A percentile compares a stretch with the other conserved stretches of the same genome.
Evolutionary conservation across 2,888 invertebrate species (phyloP).

Genomic region (Hybos culiciformis): DNA sequence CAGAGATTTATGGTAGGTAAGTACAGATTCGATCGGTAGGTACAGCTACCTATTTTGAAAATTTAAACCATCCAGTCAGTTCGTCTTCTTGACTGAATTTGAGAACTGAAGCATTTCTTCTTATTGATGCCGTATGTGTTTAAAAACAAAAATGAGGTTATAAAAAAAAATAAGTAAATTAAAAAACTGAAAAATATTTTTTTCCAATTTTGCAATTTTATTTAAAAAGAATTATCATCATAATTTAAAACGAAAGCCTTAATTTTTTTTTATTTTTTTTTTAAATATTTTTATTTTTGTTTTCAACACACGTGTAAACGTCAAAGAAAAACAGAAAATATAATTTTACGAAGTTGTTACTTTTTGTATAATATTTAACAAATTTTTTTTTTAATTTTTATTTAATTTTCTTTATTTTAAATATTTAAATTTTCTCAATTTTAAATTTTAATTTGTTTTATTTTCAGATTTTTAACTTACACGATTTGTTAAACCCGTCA

Average conservation of each 20-base stretch:
- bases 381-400: background rate
- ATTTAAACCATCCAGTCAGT: no score
- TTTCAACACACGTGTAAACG: slow-evolving; percentile 13
- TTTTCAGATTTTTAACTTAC: slow-evolving; percentile 36
- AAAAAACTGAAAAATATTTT: background rate
- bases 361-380: background rate
- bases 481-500: slow-evolving; percentile 74
- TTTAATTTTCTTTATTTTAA: slow-evolving; percentile 4
- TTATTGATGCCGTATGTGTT: slow-evolving; percentile 9
- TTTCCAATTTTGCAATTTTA: no score
- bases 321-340: background rate
- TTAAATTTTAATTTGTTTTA: slow-evolving; percentile 13
- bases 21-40: no score
- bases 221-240: no score
- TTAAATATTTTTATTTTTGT: no score
- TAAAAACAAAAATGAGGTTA: slow-evolving; percentile 15
- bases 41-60: no score
- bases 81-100: no score
- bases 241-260: no score
- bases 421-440: slow-evolving; percentile 2
- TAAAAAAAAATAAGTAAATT: background rate
- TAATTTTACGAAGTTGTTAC: background rate
- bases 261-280: no score
- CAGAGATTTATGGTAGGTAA: no score
- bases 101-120: no score